Percentiles rank a stretch among this genome's conserved stretches.
Conservation (phyloP, 1,140 invertebrate genomes). For the Drosophila willistoni region DNA sequence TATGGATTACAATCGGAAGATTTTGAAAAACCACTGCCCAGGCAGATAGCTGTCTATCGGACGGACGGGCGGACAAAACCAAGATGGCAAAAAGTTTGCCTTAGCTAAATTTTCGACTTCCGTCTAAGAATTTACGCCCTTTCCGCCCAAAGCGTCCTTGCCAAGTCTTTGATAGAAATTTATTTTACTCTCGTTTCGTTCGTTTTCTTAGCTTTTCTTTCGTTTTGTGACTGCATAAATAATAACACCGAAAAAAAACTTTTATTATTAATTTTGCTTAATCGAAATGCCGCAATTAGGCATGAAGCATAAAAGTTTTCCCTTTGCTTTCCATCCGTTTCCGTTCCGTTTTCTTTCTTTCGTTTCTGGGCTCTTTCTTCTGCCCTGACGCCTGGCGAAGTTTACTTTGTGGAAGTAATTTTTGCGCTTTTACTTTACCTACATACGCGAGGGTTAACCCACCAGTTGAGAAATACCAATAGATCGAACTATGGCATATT, state of each 20-base stretch:
- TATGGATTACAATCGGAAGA: not conserved
- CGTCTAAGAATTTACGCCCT: slow-evolving; percentile 7
- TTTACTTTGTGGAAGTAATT: slow-evolving; percentile 4
- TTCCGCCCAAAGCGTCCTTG: not conserved
- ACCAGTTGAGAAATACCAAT: not conserved
- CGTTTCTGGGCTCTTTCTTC: slow-evolving; percentile 29
- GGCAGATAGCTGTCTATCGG: not conserved
- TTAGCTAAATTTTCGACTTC: slow-evolving; percentile 17
- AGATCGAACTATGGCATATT: not conserved
- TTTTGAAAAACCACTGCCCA: not conserved
- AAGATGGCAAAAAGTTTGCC: slow-evolving; percentile 12
- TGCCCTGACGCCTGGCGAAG: slow-evolving; percentile 35
- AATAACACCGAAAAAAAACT: slow-evolving; percentile 65
- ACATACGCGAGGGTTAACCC: not conserved
- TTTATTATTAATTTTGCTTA: slow-evolving; percentile 79
- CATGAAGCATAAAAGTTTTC: slow-evolving; percentile 67
- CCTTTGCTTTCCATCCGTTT: slow-evolving; percentile 12
- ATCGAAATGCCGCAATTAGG: slow-evolving; percentile 79
- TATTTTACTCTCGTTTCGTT: slow-evolving; percentile 35
- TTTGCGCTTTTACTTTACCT: not conserved
- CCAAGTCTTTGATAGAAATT: not conserved
- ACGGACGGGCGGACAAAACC: not conserved
- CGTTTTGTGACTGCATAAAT: slow-evolving; percentile 55
- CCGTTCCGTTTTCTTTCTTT: slow-evolving; percentile 6
- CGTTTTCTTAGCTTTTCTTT: slow-evolving; percentile 31